phyloP scores from a whole-genome alignment of 2,113 vertebrate genomes.

The Stegostoma tigrinum region DNA sequence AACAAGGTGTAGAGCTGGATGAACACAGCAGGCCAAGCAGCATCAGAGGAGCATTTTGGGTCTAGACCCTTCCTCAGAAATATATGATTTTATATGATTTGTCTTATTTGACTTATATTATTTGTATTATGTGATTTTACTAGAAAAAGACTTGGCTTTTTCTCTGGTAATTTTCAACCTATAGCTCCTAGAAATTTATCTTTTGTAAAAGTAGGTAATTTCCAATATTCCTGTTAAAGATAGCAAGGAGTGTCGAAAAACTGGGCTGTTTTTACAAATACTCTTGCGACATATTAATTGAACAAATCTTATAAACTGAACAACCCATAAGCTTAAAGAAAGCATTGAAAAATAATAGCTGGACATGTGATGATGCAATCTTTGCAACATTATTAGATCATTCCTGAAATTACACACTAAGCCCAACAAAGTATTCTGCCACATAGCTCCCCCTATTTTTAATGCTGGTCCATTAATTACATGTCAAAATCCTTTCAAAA shows the following conservation, averaged over 20 bases:
- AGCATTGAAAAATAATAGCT: background rate
- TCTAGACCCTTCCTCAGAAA: no score
- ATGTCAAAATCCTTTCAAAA: background rate
- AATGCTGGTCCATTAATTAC: background rate
- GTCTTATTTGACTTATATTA: no score
- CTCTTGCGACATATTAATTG: background rate
- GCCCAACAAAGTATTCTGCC: background rate
- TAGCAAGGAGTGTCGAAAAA: background rate
- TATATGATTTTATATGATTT: no score
- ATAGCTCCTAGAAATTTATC: background rate
- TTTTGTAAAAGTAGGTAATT: background rate
- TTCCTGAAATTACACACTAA: background rate
- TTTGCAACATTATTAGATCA: background rate
- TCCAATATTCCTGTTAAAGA: background rate
- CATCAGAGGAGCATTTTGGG: no score
- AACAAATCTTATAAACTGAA: constrained; percentile 13
- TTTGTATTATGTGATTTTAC: background rate
- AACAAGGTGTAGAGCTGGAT: no score
- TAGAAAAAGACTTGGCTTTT: background rate
- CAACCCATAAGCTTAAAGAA: background rate
- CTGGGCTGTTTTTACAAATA: background rate
- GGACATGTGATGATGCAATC: background rate
- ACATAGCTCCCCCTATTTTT: background rate
- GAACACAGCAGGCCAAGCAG: no score
- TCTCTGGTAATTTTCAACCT: background rate